phyloP scores from a whole-genome alignment of 1,140 invertebrate species.

The Lycorma delicatula region DNA sequence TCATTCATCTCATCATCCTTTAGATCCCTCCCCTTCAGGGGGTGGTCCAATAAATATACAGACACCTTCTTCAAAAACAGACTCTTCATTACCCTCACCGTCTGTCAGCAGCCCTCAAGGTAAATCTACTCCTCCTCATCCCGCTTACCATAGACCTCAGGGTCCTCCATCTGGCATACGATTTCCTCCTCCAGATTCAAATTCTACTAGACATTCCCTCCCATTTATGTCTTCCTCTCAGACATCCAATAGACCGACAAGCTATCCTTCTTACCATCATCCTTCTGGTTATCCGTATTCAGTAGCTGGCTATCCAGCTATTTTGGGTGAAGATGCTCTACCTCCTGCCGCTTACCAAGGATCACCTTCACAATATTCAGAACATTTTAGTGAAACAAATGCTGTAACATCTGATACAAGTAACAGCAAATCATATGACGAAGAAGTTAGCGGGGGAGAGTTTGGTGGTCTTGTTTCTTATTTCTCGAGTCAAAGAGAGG shows the following conservation, averaged over 20 bases:
- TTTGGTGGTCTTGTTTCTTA: conserved; percentile 81
- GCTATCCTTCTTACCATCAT: conserved; percentile 19
- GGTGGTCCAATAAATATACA: conserved; percentile 43
- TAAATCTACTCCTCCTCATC: conserved; percentile 29
- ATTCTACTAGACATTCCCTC: conserved; percentile 7
- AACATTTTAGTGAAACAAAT: conserved; percentile 24
- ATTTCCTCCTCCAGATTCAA: background rate
- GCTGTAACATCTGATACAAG: conserved; percentile 23
- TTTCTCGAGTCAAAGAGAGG: conserved; percentile 73
- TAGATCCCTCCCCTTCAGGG: conserved; percentile 47
- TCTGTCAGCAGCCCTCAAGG: conserved; percentile 29
- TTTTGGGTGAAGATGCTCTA: conserved; percentile 2
- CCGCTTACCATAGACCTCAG: conserved; percentile 20
- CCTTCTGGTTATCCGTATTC: background rate
- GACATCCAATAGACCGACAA: conserved; percentile 4
- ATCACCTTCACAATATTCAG: conserved; percentile 25
- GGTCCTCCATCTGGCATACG: conserved; percentile 5
- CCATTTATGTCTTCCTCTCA: conserved; percentile 19
- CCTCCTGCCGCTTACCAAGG: conserved; percentile 19
- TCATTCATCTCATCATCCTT: conserved; percentile 44
- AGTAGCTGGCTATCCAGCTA: background rate
- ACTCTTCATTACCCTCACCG: conserved; percentile 31
- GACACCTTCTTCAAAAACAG: conserved; percentile 36
- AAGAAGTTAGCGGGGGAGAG: conserved; percentile 54
- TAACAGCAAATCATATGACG: conserved; percentile 36